Evolutionary conservation across 2,113 vertebrate genomes (phyloP).

Genomic region (Bujurquina vittata): DNA sequence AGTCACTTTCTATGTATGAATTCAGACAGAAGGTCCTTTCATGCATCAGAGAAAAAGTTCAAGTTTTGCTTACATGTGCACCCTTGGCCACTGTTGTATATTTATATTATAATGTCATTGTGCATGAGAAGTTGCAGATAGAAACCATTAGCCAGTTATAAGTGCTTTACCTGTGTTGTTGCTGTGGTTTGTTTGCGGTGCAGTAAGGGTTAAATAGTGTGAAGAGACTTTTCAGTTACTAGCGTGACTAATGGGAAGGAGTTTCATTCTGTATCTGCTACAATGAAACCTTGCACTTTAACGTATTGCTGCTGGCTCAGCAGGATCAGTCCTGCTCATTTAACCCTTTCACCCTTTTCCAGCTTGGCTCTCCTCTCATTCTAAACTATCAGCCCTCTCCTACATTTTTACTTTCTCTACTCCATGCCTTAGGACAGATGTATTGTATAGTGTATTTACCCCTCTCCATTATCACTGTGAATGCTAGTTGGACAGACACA

Average conservation of each 20-base stretch:
- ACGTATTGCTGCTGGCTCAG: conserved; percentile 82
- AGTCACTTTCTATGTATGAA: conserved; percentile 34
- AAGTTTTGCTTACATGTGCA: background rate
- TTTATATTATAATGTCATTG: conserved; percentile 11
- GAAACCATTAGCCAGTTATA: background rate
- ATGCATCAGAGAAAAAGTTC: conserved; percentile 1
- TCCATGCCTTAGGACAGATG: conserved; percentile 50
- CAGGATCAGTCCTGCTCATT: conserved; percentile 75
- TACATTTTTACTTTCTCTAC: conserved; percentile 14
- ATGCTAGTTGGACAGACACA: conserved; percentile 9
- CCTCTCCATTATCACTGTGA: conserved; percentile 30
- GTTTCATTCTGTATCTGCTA: conserved; percentile 83
- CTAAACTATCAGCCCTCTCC: conserved; percentile 31
- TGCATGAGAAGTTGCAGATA: conserved; percentile 9
- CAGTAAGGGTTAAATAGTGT: conserved; percentile 71
- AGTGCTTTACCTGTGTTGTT: conserved; percentile 35
- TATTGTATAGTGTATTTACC: conserved; percentile 50
- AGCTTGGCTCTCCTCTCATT: conserved; percentile 47
- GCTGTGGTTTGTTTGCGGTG: conserved; percentile 42
- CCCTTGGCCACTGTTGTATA: background rate
- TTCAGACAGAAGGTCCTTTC: conserved; percentile 32
- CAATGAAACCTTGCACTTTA: conserved; percentile 84
- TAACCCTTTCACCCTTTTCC: conserved; percentile 79
- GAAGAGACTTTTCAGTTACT: conserved; percentile 75
- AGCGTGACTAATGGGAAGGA: conserved; percentile 82